A percentile compares a stretch with the other conserved stretches of the same genome.
Evolutionary conservation across 2,113 vertebrate species (phyloP).

Genomic region (Ciconia boyciana): DNA sequence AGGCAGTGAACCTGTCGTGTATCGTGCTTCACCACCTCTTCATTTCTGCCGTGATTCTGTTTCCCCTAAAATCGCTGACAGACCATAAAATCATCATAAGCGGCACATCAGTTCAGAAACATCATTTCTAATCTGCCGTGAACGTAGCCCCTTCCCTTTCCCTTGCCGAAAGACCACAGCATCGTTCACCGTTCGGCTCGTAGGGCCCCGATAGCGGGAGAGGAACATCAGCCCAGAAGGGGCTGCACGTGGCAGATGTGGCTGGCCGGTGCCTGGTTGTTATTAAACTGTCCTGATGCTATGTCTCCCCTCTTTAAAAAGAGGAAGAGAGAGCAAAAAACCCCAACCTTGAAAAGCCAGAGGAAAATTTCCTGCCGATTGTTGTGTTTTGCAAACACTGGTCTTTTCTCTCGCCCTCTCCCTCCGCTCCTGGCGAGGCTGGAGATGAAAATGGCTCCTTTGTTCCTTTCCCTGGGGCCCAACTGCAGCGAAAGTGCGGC

Average conservation of each 20-base stretch:
- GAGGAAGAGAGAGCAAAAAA: not conserved
- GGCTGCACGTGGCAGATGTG: not conserved
- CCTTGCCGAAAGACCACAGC: accelerated
- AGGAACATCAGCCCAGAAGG: not conserved
- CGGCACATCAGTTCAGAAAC: not conserved
- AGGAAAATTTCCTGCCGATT: constrained; percentile 32
- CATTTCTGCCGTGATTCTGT: not conserved
- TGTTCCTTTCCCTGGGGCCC: constrained; percentile 63
- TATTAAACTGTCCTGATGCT: not conserved
- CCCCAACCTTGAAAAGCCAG: not conserved
- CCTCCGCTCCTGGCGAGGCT: not conserved
- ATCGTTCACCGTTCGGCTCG: accelerated
- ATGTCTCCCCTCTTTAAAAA: not conserved
- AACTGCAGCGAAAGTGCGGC: constrained; percentile 25
- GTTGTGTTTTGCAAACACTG: constrained; percentile 41
- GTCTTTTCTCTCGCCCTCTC: constrained; percentile 24
- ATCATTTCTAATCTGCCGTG: not conserved
- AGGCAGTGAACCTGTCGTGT: not conserved
- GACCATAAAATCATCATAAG: not conserved
- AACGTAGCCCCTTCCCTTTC: not conserved
- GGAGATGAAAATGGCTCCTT: constrained; percentile 63
- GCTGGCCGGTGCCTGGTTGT: not conserved
- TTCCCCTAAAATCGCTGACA: not conserved
- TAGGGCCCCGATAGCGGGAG: not conserved
- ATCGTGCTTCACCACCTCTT: not conserved